Conservation (phyloP, 2,113 vertebrate genomes). For the Dipodomys spectabilis region DNA sequence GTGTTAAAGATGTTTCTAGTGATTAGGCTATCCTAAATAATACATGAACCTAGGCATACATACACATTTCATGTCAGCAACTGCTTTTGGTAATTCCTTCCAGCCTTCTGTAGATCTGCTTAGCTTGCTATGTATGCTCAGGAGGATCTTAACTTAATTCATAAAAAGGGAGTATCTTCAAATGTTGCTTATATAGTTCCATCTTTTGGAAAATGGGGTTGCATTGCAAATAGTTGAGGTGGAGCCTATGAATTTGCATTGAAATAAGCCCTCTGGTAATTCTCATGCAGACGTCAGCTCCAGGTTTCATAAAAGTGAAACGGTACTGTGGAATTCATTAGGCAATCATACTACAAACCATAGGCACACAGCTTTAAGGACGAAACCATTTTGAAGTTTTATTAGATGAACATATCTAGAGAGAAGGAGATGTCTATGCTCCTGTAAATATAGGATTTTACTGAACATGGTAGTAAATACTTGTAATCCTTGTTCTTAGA, state of each 20-base stretch:
- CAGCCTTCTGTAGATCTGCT: slow-evolving; percentile 49
- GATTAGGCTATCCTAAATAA: slow-evolving; percentile 85
- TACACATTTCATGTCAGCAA: slow-evolving; percentile 79
- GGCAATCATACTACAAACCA: background rate
- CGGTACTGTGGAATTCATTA: background rate
- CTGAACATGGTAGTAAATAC: background rate
- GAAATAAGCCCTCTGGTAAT: background rate
- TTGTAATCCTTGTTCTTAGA: background rate
- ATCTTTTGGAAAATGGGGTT: slow-evolving; percentile 56
- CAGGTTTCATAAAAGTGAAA: background rate
- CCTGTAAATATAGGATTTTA: background rate
- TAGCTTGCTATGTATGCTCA: slow-evolving; percentile 73
- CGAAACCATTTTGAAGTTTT: slow-evolving; percentile 37
- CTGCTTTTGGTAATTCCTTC: slow-evolving; percentile 61
- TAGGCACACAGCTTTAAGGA: background rate
- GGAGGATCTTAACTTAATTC: slow-evolving; percentile 73
- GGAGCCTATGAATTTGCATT: background rate
- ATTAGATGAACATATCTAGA: slow-evolving; percentile 16
- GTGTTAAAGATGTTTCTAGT: slow-evolving; percentile 76
- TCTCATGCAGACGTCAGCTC: background rate
- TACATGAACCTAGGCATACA: slow-evolving; percentile 79
- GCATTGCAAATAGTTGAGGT: background rate
- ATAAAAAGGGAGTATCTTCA: slow-evolving; percentile 65
- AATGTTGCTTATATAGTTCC: slow-evolving; percentile 65
- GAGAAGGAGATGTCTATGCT: too few species aligned